Percentiles rank a stretch among this genome's conserved stretches.
Conservation (phyloP, 2,888 invertebrate species). For the Ectemnius lituratus region DNA sequence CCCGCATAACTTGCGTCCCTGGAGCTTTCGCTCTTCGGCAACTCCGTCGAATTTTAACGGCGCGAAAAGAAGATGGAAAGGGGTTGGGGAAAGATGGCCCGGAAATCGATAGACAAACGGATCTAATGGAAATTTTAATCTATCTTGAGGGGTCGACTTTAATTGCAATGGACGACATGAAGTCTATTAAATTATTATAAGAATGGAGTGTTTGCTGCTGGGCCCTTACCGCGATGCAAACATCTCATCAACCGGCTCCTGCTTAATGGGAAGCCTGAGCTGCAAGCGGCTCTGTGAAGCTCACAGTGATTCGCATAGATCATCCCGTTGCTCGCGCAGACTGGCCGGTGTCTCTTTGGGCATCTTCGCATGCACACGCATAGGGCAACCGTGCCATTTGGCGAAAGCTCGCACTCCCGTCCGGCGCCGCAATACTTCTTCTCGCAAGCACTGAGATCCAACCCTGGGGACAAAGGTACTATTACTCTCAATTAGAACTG, state of each 20-base stretch:
- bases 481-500: background rate
- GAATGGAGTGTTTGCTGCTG: no score
- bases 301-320: slow-evolving; percentile 85
- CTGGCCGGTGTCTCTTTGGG: slow-evolving; percentile 80
- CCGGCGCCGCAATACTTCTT: slow-evolving; percentile 84
- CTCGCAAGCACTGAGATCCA: slow-evolving; percentile 80
- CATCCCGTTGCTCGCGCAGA: slow-evolving; percentile 84
- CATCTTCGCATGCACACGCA: slow-evolving; percentile 83
- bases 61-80: no score
- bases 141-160: no score
- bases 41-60: no score
- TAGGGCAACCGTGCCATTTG: slow-evolving; percentile 78
- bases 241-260: slow-evolving; percentile 75
- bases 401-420: slow-evolving; percentile 81
- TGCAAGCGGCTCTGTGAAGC: slow-evolving; percentile 82
- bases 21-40: no score
- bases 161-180: no score
- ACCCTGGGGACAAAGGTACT: slow-evolving; percentile 62
- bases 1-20: no score
- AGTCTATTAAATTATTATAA: no score
- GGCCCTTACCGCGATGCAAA: slow-evolving; percentile 62
- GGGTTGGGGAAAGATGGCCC: no score
- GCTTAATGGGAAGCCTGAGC: slow-evolving; percentile 79
- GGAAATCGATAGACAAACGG: no score
- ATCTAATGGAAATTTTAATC: no score